Conservation (phyloP, 2,797 vertebrate species). For the Mallotus villosus region DNA sequence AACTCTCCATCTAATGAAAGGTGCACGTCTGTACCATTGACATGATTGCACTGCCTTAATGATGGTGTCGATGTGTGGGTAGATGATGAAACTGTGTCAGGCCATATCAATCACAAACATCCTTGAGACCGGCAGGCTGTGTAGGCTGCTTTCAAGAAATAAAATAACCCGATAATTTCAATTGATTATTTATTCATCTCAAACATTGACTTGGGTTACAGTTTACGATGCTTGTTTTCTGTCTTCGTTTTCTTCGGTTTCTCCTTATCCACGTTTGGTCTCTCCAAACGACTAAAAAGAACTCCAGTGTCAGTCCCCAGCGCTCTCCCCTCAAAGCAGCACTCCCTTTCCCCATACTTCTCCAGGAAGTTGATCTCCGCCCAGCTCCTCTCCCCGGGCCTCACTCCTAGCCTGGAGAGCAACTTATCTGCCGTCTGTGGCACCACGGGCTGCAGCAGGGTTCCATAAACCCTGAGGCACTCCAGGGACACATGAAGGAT, state of each 20-base stretch:
- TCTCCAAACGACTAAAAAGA: constrained; percentile 83
- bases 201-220: constrained; percentile 19
- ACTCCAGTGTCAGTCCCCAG: constrained; percentile 83
- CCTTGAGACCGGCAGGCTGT: neutral
- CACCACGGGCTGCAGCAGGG: constrained; percentile 86
- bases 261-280: constrained; percentile 29
- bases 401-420: constrained; percentile 83
- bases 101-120: no score
- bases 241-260: constrained; percentile 48
- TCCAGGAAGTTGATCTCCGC: constrained; percentile 75
- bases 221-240: constrained; percentile 10
- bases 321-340: constrained; percentile 83
- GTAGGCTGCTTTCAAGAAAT: neutral
- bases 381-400: constrained; percentile 73
- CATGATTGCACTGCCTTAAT: no score
- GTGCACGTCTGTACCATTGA: no score
- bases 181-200: constrained; percentile 2
- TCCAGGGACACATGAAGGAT: constrained; percentile 86
- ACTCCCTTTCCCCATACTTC: constrained; percentile 66
- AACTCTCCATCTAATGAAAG: no score
- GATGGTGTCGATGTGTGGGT: neutral
- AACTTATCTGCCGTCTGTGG: constrained; percentile 80
- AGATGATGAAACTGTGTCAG: no score
- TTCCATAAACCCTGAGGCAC: constrained; percentile 87
- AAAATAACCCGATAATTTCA: neutral